Evolutionary conservation across 2,113 vertebrate genomes (phyloP).

Genomic region (Burhinus bistriatus): DNA sequence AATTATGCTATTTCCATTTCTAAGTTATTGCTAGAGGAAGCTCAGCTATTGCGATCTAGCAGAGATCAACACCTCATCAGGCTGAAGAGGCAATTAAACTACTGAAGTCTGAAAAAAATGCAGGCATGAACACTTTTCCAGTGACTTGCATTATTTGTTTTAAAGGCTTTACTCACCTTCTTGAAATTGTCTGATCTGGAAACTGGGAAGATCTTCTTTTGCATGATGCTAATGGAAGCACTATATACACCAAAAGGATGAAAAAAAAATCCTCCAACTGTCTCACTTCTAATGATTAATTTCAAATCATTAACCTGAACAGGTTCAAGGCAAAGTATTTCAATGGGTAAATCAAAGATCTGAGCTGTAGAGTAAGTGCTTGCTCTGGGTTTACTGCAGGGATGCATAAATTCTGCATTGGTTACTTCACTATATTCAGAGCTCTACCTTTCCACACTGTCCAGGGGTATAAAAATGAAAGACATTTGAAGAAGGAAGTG

Average conservation of each 20-base stretch:
- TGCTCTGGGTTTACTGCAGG: not conserved
- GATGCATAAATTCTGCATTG: not conserved
- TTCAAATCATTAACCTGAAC: not conserved
- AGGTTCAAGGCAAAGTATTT: not conserved
- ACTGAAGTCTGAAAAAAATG: not conserved
- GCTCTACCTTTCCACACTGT: not conserved
- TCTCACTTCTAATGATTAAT: not conserved
- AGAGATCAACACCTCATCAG: not conserved
- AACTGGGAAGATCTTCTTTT: not conserved
- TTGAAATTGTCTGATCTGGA: not conserved
- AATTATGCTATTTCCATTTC: not conserved
- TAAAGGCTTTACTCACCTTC: not conserved
- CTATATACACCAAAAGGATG: not conserved
- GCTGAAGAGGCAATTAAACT: slow-evolving; percentile 5
- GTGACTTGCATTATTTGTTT: not conserved
- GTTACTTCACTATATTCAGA: not conserved
- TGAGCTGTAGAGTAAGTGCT: not conserved
- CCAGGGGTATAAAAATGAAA: not conserved
- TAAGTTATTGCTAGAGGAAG: not conserved
- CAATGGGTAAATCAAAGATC: not conserved
- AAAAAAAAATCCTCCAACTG: not conserved
- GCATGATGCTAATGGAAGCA: not conserved
- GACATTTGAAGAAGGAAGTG: not conserved
- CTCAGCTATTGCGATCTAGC: not conserved
- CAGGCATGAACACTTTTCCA: not conserved